Base-by-base conservation (phyloP, 2,888 invertebrate species). In the Rhogogaster chlorosoma region DNA sequence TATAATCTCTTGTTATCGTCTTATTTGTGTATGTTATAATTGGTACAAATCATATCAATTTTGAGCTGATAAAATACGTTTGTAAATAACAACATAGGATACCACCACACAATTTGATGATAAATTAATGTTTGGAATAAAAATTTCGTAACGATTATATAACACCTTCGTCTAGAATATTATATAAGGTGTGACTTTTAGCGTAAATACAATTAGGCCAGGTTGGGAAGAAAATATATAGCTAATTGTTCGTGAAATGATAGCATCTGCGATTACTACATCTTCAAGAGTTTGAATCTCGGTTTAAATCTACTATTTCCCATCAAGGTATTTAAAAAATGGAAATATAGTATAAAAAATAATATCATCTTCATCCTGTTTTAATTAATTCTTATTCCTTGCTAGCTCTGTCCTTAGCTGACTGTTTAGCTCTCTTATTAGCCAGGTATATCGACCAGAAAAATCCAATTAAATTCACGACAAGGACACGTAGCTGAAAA, bases 391-490 rank as follows among this genome's bases (percentile, higher is more conserved):
- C 22, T 70, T 70, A 83, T 29, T 87, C 38, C 36, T 85, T 86
- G 36, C 18, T 75, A 84, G 75, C 77, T 85, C 83, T 86, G 7
- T 83, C 29, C 73, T 85, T 88, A 6, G 91, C 90, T 87, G 93
- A 89, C 87, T 92, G 92, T 89, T 95, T 95, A 15, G 96, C 94
- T 89, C 97, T 95, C 91, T 96, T 96, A 86, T 95, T 95, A 2
- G 97, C 96, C 82, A 97, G 91, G 91, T 96, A 97, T 92, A 97
- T 95, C 1, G 96, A 95, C 97, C 97, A 97, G 88, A 96, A 95
- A 90, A 97, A 96, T 73, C 97, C 96, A 85, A 97, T 95, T n/a
- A 97, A 89, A 91, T 97, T 97, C 92, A 95, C 95, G 85, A 96
- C 95, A 15, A 97, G 94, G n/a, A 97, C 96, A 88, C 97, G 94